These are phyloP conservation scores for Orchesella flavescens DNA, from an alignment of 2,888 invertebrate genomes.

Conservation along the genomic window DNA sequence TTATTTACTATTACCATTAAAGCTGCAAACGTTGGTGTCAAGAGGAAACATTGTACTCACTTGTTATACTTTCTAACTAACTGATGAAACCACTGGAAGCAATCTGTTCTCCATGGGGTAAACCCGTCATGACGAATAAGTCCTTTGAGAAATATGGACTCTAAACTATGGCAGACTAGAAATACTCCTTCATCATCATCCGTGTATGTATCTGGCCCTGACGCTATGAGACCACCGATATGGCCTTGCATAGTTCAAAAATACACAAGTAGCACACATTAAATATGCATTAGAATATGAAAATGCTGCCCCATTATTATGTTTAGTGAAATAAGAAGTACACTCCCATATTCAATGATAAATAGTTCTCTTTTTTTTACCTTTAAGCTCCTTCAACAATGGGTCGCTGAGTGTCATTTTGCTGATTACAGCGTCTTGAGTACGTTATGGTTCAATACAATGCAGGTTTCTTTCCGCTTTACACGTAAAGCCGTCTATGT, in stretches of 20 bases:
- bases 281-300: constrained; percentile 14
- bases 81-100: constrained; percentile 78
- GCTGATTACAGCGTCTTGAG: not conserved
- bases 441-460: not conserved
- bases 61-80: constrained; percentile 74
- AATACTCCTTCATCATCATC: constrained; percentile 76
- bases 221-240: constrained; percentile 70
- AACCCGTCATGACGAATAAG: constrained; percentile 74
- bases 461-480: not conserved
- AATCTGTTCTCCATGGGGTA: constrained; percentile 74
- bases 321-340: not conserved
- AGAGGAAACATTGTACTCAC: constrained; percentile 53
- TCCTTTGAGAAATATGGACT: constrained; percentile 78
- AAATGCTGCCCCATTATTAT: not conserved
- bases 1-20: not conserved
- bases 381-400: constrained; percentile 79
- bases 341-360: not conserved
- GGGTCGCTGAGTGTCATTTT: constrained; percentile 79
- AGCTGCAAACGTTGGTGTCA: not conserved
- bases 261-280: constrained; percentile 17
- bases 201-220: constrained; percentile 74
- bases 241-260: constrained; percentile 71
- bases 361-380: constrained; percentile 73
- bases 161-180: constrained; percentile 77
- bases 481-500: too few species aligned